Percentiles rank a stretch among this genome's conserved stretches.
Conservation (phyloP, 2,888 invertebrate genomes). For the Iphiclides podalirius region DNA sequence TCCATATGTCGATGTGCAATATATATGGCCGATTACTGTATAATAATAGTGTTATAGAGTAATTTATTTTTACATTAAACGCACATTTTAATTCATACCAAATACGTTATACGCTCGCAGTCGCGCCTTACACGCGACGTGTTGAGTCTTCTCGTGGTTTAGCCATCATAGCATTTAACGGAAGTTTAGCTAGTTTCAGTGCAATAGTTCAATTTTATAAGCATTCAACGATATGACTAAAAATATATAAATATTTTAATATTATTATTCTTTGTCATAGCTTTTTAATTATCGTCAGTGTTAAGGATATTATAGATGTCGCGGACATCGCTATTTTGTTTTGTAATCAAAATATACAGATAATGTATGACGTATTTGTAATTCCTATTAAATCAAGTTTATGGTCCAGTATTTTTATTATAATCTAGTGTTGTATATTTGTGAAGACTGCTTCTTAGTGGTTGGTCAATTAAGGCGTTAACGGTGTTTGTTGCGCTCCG, state of each 20-base stretch:
- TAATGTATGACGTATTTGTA: constrained; percentile 38
- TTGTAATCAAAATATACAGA: constrained; percentile 28
- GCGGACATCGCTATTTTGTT: constrained; percentile 19
- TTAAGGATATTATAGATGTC: constrained; percentile 7
- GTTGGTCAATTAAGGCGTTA: constrained; percentile 67
- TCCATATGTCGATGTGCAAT: too few species aligned
- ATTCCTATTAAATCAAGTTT: constrained; percentile 73
- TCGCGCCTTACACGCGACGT: neutral
- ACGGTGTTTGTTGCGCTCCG: constrained; percentile 30
- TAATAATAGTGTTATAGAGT: too few species aligned
- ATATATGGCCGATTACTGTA: too few species aligned
- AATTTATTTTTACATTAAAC: neutral
- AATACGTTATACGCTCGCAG: neutral
- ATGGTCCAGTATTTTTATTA: constrained; percentile 75
- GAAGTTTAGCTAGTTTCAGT: constrained; percentile 27
- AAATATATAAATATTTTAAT: constrained; percentile 4
- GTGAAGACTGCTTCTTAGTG: constrained; percentile 73
- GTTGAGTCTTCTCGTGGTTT: constrained; percentile 12
- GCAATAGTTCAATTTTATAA: constrained; percentile 30
- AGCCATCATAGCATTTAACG: constrained; percentile 20
- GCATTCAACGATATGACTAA: constrained; percentile 13
- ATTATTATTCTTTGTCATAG: constrained; percentile 20
- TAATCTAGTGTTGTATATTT: constrained; percentile 56
- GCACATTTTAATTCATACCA: neutral
- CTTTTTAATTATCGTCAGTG: constrained; percentile 5